Conservation (phyloP, 2,113 vertebrate species). For the Caloenas nicobarica region DNA sequence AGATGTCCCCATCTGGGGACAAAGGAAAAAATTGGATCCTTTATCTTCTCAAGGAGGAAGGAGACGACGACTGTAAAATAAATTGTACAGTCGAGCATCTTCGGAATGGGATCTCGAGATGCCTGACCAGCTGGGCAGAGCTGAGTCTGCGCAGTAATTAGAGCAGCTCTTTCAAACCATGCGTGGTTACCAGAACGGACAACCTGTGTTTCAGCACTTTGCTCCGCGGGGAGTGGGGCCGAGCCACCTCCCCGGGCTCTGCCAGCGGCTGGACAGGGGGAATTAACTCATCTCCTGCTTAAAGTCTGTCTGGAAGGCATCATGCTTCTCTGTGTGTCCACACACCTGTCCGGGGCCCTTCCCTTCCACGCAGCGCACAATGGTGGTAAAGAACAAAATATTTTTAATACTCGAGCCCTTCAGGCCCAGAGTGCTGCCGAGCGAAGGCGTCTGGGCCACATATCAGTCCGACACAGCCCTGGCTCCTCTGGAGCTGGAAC, state of each 20-base stretch:
- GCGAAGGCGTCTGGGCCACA: not conserved
- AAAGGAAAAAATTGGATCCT: not conserved
- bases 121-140: not conserved
- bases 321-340: not conserved
- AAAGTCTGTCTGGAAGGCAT: not conserved
- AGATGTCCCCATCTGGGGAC: not conserved
- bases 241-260: fast-evolving
- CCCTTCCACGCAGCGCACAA: not conserved
- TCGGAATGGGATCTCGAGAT: not conserved
- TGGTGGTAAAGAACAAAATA: not conserved
- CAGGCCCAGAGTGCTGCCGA: not conserved
- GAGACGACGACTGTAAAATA: not conserved
- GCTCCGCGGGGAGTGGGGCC: fast-evolving
- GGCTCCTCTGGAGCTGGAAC: not conserved
- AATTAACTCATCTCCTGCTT: not conserved
- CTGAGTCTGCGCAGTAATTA: not conserved
- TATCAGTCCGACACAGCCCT: not conserved
- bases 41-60: not conserved
- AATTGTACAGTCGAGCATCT: not conserved
- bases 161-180: not conserved
- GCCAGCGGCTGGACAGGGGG: not conserved
- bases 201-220: not conserved
- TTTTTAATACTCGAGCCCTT: not conserved
- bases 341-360: not conserved
- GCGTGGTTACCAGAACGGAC: fast-evolving